A percentile compares a stretch with the other conserved stretches of the same genome.
Evolutionary conservation across 2,797 vertebrate species (phyloP).

Genomic region (Toxotes lorentzi): DNA sequence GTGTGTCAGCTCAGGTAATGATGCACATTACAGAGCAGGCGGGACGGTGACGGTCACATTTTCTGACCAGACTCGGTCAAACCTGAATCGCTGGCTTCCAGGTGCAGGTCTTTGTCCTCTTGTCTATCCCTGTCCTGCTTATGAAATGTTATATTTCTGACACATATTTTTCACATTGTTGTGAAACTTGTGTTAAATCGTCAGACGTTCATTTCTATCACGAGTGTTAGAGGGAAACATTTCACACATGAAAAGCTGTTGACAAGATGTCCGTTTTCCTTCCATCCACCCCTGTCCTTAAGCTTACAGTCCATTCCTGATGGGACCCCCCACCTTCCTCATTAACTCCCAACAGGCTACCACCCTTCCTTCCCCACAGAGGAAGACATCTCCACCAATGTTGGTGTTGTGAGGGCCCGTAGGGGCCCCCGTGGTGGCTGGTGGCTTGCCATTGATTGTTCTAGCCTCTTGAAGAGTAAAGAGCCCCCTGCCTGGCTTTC

Average conservation of each 20-base stretch:
- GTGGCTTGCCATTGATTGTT: conserved; percentile 76
- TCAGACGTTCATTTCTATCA: conserved; percentile 21
- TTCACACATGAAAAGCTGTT: conserved; percentile 51
- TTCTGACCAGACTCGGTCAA: not conserved
- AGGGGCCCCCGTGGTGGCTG: conserved; percentile 61
- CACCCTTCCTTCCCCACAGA: conserved; percentile 21
- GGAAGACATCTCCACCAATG: conserved; percentile 78
- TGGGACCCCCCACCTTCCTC: conserved; percentile 40
- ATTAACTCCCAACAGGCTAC: conserved; percentile 70
- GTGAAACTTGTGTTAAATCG: conserved; percentile 23
- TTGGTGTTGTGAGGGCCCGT: conserved; percentile 71
- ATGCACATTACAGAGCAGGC: not conserved
- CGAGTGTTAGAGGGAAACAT: conserved; percentile 20
- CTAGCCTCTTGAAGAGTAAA: conserved; percentile 76
- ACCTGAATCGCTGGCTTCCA: conserved; percentile 5
- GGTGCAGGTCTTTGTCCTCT: conserved; percentile 1
- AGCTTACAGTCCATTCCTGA: conserved; percentile 10
- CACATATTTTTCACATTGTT: conserved; percentile 20
- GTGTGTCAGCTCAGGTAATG: not conserved
- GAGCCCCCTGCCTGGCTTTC: conserved; percentile 60
- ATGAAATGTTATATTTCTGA: conserved; percentile 12
- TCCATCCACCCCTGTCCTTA: conserved; percentile 34
- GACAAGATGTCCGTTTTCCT: conserved; percentile 53
- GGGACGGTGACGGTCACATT: not conserved
- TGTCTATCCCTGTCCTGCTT: conserved; percentile 23